Conservation (phyloP, 2,888 invertebrate species). For the Drosophila rellima region DNA sequence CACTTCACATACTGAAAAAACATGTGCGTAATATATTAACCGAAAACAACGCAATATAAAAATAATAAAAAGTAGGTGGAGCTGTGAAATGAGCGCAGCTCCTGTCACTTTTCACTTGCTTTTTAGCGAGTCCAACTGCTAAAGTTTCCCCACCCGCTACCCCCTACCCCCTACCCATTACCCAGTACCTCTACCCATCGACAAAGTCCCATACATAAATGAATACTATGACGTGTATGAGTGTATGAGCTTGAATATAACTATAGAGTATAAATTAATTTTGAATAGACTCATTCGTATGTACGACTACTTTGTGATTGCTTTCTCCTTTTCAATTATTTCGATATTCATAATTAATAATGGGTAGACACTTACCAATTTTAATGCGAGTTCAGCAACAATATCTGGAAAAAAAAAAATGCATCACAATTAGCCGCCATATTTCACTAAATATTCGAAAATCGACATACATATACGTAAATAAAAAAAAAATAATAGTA, state of each 20-base stretch:
- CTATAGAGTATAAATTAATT: conserved; percentile 13
- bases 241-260: neutral
- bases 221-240: neutral
- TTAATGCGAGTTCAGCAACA: conserved; percentile 10
- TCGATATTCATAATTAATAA: conserved; percentile 63
- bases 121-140: conserved; percentile 40
- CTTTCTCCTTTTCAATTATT: conserved; percentile 24
- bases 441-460: neutral
- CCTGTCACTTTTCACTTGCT: conserved; percentile 68
- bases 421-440: conserved; percentile 2
- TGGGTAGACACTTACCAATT: conserved; percentile 48
- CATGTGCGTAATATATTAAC: conserved; percentile 80
- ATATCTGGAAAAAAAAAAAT: conserved; percentile 1
- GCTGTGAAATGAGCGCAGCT: conserved; percentile 59
- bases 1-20: conserved; percentile 3
- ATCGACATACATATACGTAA: no score
- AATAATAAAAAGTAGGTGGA: conserved; percentile 57
- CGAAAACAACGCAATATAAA: conserved; percentile 64
- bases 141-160: neutral
- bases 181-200: neutral
- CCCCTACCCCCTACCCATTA: neutral
- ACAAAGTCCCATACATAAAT: conserved; percentile 8
- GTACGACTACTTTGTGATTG: conserved; percentile 15
- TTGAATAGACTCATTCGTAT: conserved; percentile 25
- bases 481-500: conserved; percentile 5